Conservation (phyloP, 2,113 vertebrate genomes). For the Cavia porcellus region DNA sequence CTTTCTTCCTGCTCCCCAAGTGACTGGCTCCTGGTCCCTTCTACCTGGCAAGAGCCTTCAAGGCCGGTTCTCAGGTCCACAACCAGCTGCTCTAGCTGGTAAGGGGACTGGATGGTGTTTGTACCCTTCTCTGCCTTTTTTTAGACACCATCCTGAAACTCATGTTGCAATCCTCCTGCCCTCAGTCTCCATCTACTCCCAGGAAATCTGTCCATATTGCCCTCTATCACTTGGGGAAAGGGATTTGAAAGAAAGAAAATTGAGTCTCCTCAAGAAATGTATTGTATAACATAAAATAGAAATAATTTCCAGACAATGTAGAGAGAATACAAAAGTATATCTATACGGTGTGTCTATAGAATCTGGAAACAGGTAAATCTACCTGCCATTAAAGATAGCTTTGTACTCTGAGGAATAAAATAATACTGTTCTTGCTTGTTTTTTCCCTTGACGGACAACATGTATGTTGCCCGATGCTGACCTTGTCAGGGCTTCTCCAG, state of each 20-base stretch:
- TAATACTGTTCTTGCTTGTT: not conserved
- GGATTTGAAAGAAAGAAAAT: not conserved
- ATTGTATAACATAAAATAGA: not conserved
- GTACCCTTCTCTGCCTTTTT: not conserved
- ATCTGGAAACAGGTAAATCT: not conserved
- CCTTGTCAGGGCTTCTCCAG: not conserved
- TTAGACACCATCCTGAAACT: not conserved
- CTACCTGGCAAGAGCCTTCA: not conserved
- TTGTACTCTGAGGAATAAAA: not conserved
- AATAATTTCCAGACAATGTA: not conserved
- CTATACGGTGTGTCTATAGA: not conserved
- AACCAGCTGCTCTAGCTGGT: not conserved
- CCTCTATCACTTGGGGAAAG: not conserved
- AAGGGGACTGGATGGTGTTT: not conserved
- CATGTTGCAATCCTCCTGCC: not conserved
- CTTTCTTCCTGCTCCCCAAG: not conserved
- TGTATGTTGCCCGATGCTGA: not conserved
- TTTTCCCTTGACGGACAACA: not conserved
- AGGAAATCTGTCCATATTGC: not conserved
- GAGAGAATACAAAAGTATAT: not conserved
- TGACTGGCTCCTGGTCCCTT: not conserved
- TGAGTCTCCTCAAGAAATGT: not conserved
- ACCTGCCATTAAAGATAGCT: not conserved
- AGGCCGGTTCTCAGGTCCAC: accelerated
- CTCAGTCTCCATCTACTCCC: not conserved